Base-by-base conservation (phyloP, 2,888 invertebrate genomes). In the Villa cingulata region DNA sequence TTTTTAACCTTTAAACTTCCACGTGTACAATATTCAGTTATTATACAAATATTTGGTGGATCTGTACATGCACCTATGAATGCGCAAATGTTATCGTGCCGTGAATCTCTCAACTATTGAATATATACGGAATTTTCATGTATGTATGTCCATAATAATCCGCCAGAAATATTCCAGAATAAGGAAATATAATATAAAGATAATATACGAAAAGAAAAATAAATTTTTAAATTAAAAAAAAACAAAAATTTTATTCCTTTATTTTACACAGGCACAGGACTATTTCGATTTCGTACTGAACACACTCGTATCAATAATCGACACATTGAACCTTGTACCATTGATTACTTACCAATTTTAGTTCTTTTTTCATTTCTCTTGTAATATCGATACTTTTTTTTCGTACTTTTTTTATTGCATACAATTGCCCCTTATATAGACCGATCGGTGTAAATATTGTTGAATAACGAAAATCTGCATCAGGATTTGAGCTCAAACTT, bases 1-100 rank as follows among this genome's bases (percentile, higher is more conserved):
- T n/a, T n/a, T n/a, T n/a, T n/a, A n/a, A 86, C 94, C 80, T 88
- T 87, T 51, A 94, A 77, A 62, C 90, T 91, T 45, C 92, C 92
- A 51, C 91, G 75, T 15, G 86, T 83, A 66, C 91, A 91, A 66
- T 91, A 92, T 62, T 88, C 85, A 1, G 87, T 86, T 43, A 92
- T 77, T 55, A 91, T 83, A 68, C 88, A 90, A 59, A 91, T 86
- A 62, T 88, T 86, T 0, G 90, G 89, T 2, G 88, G 83, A 60
- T 92, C 92, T 15, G 89, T 86, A 62, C 88, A 90, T 15, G 91
- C 91, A 42, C 92, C 92, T 52, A 92, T 85, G 61, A 92, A 92
- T 15, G 87, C 84, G 62, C 90, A 90, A 50, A 94, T 73, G 66
- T 94, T 94, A 66, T 91, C 90, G 61, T 94, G 91, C 17, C 88